Evolutionary conservation across 2,888 invertebrate species (phyloP).

Genomic region (Agrotis segetum): DNA sequence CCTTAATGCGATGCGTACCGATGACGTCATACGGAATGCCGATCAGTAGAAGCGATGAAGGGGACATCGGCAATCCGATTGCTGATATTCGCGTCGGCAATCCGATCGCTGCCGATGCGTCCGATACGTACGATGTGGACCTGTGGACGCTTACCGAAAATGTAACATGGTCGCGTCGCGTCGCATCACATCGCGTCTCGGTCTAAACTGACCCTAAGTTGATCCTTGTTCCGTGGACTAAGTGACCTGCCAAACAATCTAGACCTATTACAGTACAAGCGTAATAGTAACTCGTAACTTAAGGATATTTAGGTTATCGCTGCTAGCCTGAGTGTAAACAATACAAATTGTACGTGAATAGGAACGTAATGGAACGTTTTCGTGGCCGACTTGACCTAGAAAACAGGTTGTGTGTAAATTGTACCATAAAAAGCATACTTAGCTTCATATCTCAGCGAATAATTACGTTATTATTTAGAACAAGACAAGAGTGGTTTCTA

Average conservation of each 20-base stretch:
- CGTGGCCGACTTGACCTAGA: slow-evolving; percentile 65
- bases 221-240: slow-evolving; percentile 28
- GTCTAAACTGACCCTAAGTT: neutral
- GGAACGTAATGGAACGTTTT: slow-evolving; percentile 48
- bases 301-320: slow-evolving; percentile 61
- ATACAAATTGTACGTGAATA: slow-evolving; percentile 51
- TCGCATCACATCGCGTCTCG: too few species aligned
- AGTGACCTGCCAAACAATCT: slow-evolving; percentile 46
- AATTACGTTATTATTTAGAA: slow-evolving; percentile 34
- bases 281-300: slow-evolving; percentile 45
- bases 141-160: too few species aligned
- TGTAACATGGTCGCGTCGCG: too few species aligned
- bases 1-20: too few species aligned
- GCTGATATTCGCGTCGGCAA: too few species aligned
- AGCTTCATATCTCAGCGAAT: slow-evolving; percentile 30
- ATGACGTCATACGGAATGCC: too few species aligned
- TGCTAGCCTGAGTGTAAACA: slow-evolving; percentile 47
- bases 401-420: slow-evolving; percentile 60
- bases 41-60: too few species aligned
- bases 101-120: too few species aligned
- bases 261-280: slow-evolving; percentile 31
- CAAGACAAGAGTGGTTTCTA: slow-evolving; percentile 28
- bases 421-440: slow-evolving; percentile 45
- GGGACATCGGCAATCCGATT: too few species aligned
- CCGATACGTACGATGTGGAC: too few species aligned